These are phyloP conservation scores for Parnassius smintheus DNA, from an alignment of 2,888 invertebrate species.

Conservation along the genomic window DNA sequence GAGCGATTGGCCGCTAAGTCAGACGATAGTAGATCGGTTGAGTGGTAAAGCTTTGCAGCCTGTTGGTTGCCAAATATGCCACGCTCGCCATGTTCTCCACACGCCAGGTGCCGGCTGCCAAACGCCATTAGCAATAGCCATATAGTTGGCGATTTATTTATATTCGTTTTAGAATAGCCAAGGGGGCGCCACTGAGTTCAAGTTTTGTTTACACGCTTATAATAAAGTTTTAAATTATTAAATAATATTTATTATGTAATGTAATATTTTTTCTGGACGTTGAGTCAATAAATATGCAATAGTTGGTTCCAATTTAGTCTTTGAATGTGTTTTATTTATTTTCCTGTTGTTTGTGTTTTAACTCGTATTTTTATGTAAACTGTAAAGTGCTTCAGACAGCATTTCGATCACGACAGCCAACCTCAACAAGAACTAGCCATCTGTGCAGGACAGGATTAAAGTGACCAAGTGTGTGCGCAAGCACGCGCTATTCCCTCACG, in stretches of 20 bases:
- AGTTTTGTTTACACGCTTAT: slow-evolving; percentile 74
- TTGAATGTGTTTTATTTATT: slow-evolving; percentile 50
- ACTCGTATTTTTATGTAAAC: too few species aligned
- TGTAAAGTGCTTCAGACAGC: too few species aligned
- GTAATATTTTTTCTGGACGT: slow-evolving; percentile 74
- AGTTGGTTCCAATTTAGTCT: slow-evolving; percentile 77
- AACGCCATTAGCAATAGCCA: slow-evolving; percentile 77
- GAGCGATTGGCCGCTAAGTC: slow-evolving; percentile 38
- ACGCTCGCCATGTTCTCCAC: slow-evolving; percentile 27
- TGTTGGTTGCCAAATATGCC: slow-evolving; percentile 38
- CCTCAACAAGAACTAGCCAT: too few species aligned
- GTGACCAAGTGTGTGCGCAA: too few species aligned
- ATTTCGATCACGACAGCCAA: too few species aligned
- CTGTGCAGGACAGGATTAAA: too few species aligned
- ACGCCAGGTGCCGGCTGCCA: slow-evolving; percentile 50
- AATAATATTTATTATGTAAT: slow-evolving; percentile 68
- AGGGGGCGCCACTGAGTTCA: slow-evolving; percentile 64
- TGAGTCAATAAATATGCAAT: slow-evolving; percentile 82
- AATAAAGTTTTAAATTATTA: slow-evolving; percentile 60
- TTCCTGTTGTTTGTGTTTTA: not conserved
- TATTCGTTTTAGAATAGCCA: slow-evolving; percentile 81
- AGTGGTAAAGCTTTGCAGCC: slow-evolving; percentile 10
- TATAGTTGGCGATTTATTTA: slow-evolving; percentile 75
- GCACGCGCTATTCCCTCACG: too few species aligned
- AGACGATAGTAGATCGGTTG: slow-evolving; percentile 30